Base-by-base conservation (phyloP, 2,113 vertebrate genomes). In the Tachycineta bicolor region DNA sequence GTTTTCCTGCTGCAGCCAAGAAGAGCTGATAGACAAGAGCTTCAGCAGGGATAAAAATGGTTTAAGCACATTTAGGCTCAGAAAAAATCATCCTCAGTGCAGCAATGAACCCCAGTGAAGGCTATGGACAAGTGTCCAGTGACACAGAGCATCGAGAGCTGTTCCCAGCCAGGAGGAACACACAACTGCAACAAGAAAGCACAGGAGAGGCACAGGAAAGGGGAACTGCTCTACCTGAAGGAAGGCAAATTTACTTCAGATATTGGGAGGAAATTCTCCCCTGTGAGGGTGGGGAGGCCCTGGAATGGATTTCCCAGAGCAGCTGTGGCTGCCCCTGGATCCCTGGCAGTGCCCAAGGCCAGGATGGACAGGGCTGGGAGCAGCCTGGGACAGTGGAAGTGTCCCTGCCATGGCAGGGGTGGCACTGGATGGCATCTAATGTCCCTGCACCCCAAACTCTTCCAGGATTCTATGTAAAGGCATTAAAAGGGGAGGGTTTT, bases 101-200 rank as follows among this genome's bases (percentile, higher is more conserved):
- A 8, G 17, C 21, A 64, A 63, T 0, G 6, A 44, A 71, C 25
- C 10, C 9, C 0, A 26, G 44, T 0, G 33, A 56, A 56, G 67
- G 71, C 44, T 34, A 2, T 4, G 3, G 21, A 23, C 28, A 20
- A 70, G 23, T 8, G 39, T 39, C 25, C 12, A 2, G 50, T 1
- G 24, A 47, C 59, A 47, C 13, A 2, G 31, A 47, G 68, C 22
- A 29, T 3, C 3, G 2, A 71, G 43, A 84, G 64, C n/a, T 5
- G 1, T 0, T 58, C 63, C 22, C 41, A 37, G 2, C 20, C 80
- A 47, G 46, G 19, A 94, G 68, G 43, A 74, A 49, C 10, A 44
- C 37, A 22, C 18, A 37, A 10, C 10, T 46, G 16, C 10, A 34
- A 29, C 6, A 39, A 12, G 47, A 26, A 18, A 68, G 24, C 11